Conservation (phyloP, 2,888 invertebrate genomes). For the Oxytorus armatus region DNA sequence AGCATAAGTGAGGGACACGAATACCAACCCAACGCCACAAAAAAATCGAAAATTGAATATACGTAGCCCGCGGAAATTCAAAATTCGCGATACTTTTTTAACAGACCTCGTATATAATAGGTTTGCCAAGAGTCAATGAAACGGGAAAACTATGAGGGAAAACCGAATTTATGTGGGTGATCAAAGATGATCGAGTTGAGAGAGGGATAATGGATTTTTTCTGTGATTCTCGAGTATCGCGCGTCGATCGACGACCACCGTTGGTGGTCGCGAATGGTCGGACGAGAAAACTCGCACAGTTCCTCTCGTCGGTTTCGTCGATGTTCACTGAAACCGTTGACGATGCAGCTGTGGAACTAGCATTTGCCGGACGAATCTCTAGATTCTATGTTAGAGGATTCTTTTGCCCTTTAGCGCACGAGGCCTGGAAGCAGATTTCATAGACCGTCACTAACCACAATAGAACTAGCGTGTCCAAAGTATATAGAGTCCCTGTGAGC, state of each 20-base stretch:
- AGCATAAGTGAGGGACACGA: too few species aligned
- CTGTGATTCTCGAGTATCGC: constrained; percentile 69
- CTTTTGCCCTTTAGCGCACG: constrained; percentile 24
- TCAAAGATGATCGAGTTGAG: constrained; percentile 10
- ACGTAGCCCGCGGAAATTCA: too few species aligned
- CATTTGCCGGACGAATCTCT: constrained; percentile 19
- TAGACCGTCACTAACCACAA: constrained; percentile 66
- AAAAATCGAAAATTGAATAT: too few species aligned
- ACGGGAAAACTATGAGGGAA: not conserved
- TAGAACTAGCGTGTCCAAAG: constrained; percentile 76
- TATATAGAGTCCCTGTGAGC: constrained; percentile 66
- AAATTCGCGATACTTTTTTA: too few species aligned
- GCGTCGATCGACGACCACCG: constrained; percentile 76
- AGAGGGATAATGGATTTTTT: constrained; percentile 38
- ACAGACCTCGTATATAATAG: too few species aligned
- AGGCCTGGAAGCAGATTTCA: not conserved
- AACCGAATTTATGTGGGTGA: not conserved
- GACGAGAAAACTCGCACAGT: constrained; percentile 29
- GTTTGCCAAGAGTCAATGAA: not conserved
- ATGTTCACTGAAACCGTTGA: not conserved
- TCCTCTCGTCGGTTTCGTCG: constrained; percentile 30
- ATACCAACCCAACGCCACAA: too few species aligned
- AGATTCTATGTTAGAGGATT: constrained; percentile 7
- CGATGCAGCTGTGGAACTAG: constrained; percentile 56
- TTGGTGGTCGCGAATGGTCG: constrained; percentile 75